Evolutionary conservation across 2,797 vertebrate genomes (phyloP).

Genomic region (Lepidocolaptes lacrymiger): DNA sequence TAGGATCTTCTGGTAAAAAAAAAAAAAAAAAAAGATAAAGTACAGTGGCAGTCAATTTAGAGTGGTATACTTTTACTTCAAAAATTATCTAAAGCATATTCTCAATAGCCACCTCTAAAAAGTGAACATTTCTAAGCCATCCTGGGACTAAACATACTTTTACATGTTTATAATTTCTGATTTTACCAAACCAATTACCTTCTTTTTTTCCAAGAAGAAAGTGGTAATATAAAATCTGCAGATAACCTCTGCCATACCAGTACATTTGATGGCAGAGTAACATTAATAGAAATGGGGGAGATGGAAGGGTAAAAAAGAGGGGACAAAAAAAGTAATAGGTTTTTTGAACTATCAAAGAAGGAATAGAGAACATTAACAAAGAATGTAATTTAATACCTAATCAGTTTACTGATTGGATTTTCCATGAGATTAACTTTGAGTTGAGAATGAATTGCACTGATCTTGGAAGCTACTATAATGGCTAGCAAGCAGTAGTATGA

Average conservation of each 20-base stretch:
- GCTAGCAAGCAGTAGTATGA: constrained; percentile 15
- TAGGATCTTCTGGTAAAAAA: neutral
- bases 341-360: constrained; percentile 45
- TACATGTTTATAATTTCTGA: neutral
- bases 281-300: neutral
- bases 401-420: constrained; percentile 74
- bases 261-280: neutral
- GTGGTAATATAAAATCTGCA: neutral
- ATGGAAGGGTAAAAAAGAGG: neutral
- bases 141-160: neutral
- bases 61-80: neutral
- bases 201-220: neutral
- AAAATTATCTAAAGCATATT: neutral
- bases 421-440: constrained; percentile 62
- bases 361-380: constrained; percentile 36
- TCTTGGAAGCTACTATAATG: constrained; percentile 44
- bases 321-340: neutral
- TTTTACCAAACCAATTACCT: neutral
- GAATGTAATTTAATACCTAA: constrained; percentile 69
- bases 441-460: constrained; percentile 54
- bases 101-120: neutral
- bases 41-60: neutral
- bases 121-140: neutral
- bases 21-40: accelerated
- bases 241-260: neutral